Conservation (phyloP, 2,113 vertebrate species). For the Dasypus novemcinctus region DNA sequence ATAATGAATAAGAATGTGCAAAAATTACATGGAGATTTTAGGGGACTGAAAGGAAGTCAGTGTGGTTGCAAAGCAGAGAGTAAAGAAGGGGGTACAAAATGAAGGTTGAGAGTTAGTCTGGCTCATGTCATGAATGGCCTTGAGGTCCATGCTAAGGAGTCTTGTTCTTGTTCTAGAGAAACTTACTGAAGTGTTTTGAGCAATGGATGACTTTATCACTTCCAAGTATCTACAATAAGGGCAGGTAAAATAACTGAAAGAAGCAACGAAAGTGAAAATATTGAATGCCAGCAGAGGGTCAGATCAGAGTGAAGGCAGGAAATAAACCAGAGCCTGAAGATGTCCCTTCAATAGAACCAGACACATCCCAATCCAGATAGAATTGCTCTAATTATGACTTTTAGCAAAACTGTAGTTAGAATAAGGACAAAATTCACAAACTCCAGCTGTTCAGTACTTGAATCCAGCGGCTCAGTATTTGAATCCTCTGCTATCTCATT, state of each 20-base stretch:
- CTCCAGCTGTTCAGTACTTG: background rate
- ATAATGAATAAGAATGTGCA: background rate
- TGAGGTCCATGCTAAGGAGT: background rate
- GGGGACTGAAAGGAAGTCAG: background rate
- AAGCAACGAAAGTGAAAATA: background rate
- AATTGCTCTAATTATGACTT: background rate
- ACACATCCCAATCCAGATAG: background rate
- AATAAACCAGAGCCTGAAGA: background rate
- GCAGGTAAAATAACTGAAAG: background rate
- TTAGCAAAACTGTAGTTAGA: background rate
- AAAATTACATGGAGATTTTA: background rate
- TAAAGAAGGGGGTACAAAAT: background rate
- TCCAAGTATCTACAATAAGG: background rate
- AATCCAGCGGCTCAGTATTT: background rate
- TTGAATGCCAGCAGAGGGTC: background rate
- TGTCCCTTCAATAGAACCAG: background rate
- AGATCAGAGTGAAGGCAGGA: background rate
- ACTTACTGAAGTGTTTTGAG: background rate
- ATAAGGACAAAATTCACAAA: background rate
- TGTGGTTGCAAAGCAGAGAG: background rate
- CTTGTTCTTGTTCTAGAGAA: background rate
- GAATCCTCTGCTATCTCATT: background rate
- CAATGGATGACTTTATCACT: background rate
- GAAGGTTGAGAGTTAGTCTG: background rate
- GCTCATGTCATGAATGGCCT: background rate